Evolutionary conservation across 2,888 invertebrate species (phyloP).

Genomic region (Idaea biselata): DNA sequence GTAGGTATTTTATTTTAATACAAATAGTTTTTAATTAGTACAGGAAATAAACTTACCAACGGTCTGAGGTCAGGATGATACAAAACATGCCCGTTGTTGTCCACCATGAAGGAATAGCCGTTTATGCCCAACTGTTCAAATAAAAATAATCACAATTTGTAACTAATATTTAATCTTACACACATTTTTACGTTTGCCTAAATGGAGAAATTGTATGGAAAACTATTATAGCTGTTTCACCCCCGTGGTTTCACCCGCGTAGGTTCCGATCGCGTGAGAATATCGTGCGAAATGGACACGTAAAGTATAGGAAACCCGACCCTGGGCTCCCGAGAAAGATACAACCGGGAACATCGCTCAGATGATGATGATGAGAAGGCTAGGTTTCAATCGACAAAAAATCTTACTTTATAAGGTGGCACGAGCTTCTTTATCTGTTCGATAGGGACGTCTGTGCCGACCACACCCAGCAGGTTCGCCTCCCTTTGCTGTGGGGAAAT

Average conservation of each 20-base stretch:
- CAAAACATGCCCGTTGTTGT: slow-evolving; percentile 97
- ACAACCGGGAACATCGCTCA: no score
- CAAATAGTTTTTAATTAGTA: background rate
- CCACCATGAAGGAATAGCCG: slow-evolving; percentile 97
- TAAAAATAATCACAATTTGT: slow-evolving; percentile 15
- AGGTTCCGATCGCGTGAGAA: no score
- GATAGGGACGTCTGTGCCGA: slow-evolving; percentile 97
- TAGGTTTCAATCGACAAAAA: background rate
- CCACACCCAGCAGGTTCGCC: slow-evolving; percentile 96
- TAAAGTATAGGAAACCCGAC: no score
- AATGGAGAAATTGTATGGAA: no score
- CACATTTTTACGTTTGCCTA: background rate
- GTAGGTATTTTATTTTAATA: no score
- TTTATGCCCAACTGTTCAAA: slow-evolving; percentile 92
- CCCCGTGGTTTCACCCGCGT: no score
- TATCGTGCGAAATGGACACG: no score
- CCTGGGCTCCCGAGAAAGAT: no score
- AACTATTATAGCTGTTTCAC: no score
- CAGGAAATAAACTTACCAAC: slow-evolving; percentile 82
- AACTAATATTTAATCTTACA: background rate
- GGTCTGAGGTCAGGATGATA: slow-evolving; percentile 98
- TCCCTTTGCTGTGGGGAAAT: slow-evolving; percentile 83
- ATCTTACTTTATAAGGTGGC: slow-evolving; percentile 92
- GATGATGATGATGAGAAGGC: no score
- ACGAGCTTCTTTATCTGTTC: slow-evolving; percentile 97